Evolutionary conservation across 1,140 invertebrate genomes (phyloP).

Genomic region (Agraylea sexmaculata): DNA sequence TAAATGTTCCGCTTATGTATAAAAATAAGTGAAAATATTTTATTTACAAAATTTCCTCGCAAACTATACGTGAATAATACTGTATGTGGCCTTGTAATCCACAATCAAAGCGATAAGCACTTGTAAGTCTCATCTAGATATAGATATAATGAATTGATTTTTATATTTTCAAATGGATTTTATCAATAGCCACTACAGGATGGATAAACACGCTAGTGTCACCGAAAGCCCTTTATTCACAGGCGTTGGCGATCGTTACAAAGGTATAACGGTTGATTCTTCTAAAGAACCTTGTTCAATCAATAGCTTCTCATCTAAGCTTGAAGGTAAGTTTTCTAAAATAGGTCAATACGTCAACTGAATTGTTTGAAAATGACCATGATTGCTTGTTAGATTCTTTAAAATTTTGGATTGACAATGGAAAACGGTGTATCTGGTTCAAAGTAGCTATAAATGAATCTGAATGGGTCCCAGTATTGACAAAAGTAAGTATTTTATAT

Average conservation of each 20-base stretch:
- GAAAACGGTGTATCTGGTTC: slow-evolving; percentile 73
- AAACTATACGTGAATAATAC: too few species aligned
- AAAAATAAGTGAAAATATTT: too few species aligned
- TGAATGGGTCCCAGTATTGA: slow-evolving; percentile 65
- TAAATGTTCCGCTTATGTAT: too few species aligned
- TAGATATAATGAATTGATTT: too few species aligned
- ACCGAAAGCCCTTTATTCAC: slow-evolving; percentile 28
- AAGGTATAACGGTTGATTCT: slow-evolving; percentile 57
- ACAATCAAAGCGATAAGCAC: too few species aligned
- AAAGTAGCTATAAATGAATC: slow-evolving; percentile 56
- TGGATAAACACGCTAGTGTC: too few species aligned
- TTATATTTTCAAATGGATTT: too few species aligned
- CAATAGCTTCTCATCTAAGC: slow-evolving; percentile 8
- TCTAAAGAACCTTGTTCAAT: slow-evolving; percentile 38
- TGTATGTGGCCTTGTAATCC: too few species aligned
- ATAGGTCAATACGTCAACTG: slow-evolving; percentile 16
- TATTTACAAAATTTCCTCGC: too few species aligned
- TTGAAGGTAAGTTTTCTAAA: slow-evolving; percentile 8
- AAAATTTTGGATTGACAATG: slow-evolving; percentile 50
- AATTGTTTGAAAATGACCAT: slow-evolving; percentile 11
- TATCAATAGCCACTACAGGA: too few species aligned
- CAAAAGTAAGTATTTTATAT: slow-evolving; percentile 42
- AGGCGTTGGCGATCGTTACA: slow-evolving; percentile 52
- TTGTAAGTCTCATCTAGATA: too few species aligned
- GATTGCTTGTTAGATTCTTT: slow-evolving; percentile 53